Percentiles rank a stretch among this genome's conserved stretches.
Evolutionary conservation across 2,888 invertebrate genomes (phyloP).

Genomic region (Philereme transversata): DNA sequence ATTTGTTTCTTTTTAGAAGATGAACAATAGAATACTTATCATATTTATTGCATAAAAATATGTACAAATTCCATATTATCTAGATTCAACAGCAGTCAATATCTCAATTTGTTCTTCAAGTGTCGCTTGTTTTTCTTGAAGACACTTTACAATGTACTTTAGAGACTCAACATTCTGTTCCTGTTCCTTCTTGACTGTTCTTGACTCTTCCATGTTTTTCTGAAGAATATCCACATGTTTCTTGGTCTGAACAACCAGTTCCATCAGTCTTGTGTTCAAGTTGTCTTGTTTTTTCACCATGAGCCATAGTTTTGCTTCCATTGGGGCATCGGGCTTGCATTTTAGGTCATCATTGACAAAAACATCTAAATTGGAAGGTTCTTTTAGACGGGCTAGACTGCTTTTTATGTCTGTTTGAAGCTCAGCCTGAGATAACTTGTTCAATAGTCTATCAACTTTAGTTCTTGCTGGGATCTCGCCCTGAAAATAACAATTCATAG

Average conservation of each 20-base stretch:
- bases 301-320: slow-evolving; percentile 67
- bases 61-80: slow-evolving; percentile 43
- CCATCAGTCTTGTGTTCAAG: slow-evolving; percentile 62
- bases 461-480: slow-evolving; percentile 36
- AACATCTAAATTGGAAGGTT: slow-evolving; percentile 60
- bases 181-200: slow-evolving; percentile 54
- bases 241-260: slow-evolving; percentile 61
- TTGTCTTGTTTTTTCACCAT: slow-evolving; percentile 73
- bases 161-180: slow-evolving; percentile 65
- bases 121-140: slow-evolving; percentile 75
- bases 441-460: slow-evolving; percentile 60
- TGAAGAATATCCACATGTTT: slow-evolving; percentile 64
- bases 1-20: background rate
- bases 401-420: slow-evolving; percentile 62
- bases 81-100: slow-evolving; percentile 70
- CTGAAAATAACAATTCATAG: slow-evolving; percentile 24
- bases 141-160: slow-evolving; percentile 72
- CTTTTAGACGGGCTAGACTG: slow-evolving; percentile 54
- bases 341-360: slow-evolving; percentile 63
- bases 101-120: slow-evolving; percentile 78
- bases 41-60: slow-evolving; percentile 10
- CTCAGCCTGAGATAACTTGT: slow-evolving; percentile 60
- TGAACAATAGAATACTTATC: background rate
- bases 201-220: slow-evolving; percentile 58
- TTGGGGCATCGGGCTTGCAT: slow-evolving; percentile 58